Percentiles rank a stretch among this genome's conserved stretches.
Conservation (phyloP, 2,113 vertebrate genomes). For the Cyphomyrus plagiostoma region DNA sequence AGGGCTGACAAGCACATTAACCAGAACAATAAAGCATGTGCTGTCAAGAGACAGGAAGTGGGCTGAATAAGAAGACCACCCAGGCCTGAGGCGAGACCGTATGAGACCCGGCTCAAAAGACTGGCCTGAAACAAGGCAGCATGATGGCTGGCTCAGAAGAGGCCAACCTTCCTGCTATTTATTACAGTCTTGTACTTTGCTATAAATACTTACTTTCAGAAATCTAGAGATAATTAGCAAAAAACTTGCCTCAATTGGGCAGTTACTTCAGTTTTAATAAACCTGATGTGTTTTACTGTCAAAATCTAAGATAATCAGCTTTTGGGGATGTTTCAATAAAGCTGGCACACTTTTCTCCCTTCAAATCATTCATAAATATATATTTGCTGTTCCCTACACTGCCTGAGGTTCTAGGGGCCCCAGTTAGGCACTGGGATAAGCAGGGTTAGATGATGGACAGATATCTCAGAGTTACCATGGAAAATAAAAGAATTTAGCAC, state of each 20-base stretch:
- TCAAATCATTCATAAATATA: not conserved
- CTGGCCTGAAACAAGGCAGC: not conserved
- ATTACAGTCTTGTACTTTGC: not conserved
- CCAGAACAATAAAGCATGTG: not conserved
- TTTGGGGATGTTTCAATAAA: not conserved
- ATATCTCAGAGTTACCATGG: not conserved
- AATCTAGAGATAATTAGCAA: not conserved
- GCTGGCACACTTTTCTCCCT: not conserved
- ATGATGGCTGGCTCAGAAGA: not conserved
- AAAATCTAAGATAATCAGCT: not conserved
- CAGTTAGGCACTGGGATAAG: not conserved
- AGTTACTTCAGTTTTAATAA: not conserved
- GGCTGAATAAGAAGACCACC: not conserved
- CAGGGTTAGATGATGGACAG: not conserved
- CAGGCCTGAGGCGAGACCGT: not conserved
- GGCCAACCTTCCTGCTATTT: not conserved
- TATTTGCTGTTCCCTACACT: not conserved
- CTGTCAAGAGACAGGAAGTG: not conserved
- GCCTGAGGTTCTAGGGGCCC: not conserved
- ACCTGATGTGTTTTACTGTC: not conserved
- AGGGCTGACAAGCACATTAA: not conserved
- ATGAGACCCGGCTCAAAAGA: not conserved
- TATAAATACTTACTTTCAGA: not conserved
- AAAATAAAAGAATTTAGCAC: not conserved
- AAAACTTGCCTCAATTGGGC: not conserved